phyloP scores from a whole-genome alignment of 2,888 invertebrate species.

The Scaptomyza reducta region DNA sequence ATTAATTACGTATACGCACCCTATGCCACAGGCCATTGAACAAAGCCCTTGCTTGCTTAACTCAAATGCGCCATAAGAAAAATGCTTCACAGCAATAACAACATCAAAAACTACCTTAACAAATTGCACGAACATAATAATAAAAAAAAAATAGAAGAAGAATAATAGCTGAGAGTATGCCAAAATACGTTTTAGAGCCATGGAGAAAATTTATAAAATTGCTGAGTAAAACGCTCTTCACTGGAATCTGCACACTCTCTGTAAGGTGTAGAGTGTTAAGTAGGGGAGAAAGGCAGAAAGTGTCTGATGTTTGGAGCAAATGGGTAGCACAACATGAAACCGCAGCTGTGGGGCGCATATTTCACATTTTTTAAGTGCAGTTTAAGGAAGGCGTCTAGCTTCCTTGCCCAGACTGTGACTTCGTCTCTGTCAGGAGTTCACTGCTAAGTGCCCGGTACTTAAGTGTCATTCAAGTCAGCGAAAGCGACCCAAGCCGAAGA shows the following conservation, averaged over 20 bases:
- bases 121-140: background rate
- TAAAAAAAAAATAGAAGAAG: constrained; percentile 6
- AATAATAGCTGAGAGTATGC: constrained; percentile 3
- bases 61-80: constrained; percentile 2
- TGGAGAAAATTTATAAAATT: constrained; percentile 12
- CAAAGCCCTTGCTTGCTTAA: constrained; percentile 16
- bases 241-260: background rate
- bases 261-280: background rate
- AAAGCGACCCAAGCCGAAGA: constrained; percentile 1
- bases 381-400: constrained; percentile 9
- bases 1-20: constrained; percentile 65
- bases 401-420: constrained; percentile 8
- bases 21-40: constrained; percentile 17
- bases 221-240: background rate
- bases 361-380: constrained; percentile 31
- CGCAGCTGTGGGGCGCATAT: constrained; percentile 30
- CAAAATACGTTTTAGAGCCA: constrained; percentile 4
- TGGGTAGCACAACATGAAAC: constrained; percentile 30
- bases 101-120: background rate
- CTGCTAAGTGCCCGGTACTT: constrained; percentile 43
- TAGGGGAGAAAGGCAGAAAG: background rate
- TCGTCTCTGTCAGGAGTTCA: constrained; percentile 11
- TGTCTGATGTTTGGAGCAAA: background rate
- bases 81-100: constrained; percentile 5
- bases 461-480: constrained; percentile 26